These are phyloP conservation scores for Coenonympha arcania DNA, from an alignment of 2,888 invertebrate genomes.

Conservation along the genomic window DNA sequence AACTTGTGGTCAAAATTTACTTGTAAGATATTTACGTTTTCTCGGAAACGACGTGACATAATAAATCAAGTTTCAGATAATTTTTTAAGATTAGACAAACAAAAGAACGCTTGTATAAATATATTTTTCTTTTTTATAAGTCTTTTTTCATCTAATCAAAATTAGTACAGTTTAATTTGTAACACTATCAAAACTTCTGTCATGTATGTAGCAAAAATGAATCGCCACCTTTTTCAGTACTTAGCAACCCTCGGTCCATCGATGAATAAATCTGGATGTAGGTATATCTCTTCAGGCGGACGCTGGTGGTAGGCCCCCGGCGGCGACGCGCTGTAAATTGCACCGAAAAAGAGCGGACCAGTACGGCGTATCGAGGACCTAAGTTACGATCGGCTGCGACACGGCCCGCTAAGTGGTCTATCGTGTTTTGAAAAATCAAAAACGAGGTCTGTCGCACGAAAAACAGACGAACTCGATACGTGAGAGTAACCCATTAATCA, in stretches of 20 bases:
- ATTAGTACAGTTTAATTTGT: no score
- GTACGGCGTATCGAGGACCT: slow-evolving; percentile 60
- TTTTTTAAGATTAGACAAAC: no score
- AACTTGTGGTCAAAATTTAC: no score
- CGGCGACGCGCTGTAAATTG: slow-evolving; percentile 62
- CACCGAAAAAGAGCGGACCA: slow-evolving; percentile 64
- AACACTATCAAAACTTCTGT: no score
- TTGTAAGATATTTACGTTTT: no score
- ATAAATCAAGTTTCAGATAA: no score
- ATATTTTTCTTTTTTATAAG: no score
- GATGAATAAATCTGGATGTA: slow-evolving; percentile 55
- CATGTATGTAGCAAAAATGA: neutral
- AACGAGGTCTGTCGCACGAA: slow-evolving; percentile 50
- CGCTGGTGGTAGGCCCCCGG: slow-evolving; percentile 52
- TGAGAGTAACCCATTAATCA: slow-evolving; percentile 53
- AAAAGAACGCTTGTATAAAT: no score
- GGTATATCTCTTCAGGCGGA: slow-evolving; percentile 57
- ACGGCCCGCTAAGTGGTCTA: slow-evolving; percentile 68
- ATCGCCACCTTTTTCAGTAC: neutral
- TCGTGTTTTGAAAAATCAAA: slow-evolving; percentile 67
- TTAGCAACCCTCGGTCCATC: slow-evolving; percentile 41
- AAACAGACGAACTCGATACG: slow-evolving; percentile 46
- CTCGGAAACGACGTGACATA: no score
- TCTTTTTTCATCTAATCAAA: no score
- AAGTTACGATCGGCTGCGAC: slow-evolving; percentile 63